Percentiles rank a stretch among this genome's conserved stretches.
Evolutionary conservation across 2,113 vertebrate genomes (phyloP).

Genomic region (Ovis aries): DNA sequence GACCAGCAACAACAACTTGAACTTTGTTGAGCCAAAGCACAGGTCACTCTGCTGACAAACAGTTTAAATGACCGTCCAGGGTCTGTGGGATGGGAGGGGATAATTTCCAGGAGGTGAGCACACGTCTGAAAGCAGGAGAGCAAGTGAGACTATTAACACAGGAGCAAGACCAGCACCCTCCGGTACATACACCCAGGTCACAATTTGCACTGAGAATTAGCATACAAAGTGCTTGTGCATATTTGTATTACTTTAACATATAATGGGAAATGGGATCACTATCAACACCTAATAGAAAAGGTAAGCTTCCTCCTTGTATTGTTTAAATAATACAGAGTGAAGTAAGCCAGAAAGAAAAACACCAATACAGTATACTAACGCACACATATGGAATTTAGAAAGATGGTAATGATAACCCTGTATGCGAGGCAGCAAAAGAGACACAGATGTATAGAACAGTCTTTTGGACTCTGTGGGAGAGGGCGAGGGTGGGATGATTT

Average conservation of each 20-base stretch:
- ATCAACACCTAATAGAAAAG: neutral
- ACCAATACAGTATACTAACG: too few relatives aligned
- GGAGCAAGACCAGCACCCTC: neutral
- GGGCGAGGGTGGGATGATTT: too few relatives aligned
- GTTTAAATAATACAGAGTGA: neutral
- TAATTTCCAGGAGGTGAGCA: neutral
- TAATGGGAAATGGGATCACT: neutral
- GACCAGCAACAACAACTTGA: neutral
- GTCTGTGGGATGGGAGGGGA: neutral
- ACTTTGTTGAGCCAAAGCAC: neutral
- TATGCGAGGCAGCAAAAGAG: too few relatives aligned
- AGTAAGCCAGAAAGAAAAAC: too few relatives aligned
- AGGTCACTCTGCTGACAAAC: neutral
- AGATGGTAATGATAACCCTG: too few relatives aligned
- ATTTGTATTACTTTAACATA: neutral
- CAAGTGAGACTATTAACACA: too few relatives aligned
- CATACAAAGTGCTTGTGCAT: rapidly evolving
- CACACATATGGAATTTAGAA: too few relatives aligned
- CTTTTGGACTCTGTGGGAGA: too few relatives aligned
- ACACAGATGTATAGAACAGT: too few relatives aligned
- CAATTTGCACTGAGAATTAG: neutral
- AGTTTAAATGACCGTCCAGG: neutral
- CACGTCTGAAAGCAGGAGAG: neutral
- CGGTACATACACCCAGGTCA: rapidly evolving
- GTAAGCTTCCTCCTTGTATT: neutral